Conservation (phyloP, 2,797 vertebrate genomes). For the Poecile montanus region DNA sequence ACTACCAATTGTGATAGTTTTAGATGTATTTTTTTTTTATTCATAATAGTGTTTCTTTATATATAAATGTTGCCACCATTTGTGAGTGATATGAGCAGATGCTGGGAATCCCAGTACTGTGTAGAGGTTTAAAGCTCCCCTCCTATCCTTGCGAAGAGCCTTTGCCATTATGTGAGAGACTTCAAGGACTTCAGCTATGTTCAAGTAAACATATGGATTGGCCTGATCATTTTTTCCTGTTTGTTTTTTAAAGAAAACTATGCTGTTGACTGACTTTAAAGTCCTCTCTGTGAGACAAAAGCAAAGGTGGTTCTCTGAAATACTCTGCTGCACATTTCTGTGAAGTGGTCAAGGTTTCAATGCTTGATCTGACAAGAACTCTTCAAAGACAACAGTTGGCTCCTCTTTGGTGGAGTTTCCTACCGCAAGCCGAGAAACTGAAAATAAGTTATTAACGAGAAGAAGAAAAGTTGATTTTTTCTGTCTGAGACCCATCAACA, state of each 20-base stretch:
- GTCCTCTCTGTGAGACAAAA: slow-evolving; percentile 35
- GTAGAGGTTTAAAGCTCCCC: slow-evolving; percentile 58
- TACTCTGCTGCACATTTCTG: slow-evolving; percentile 43
- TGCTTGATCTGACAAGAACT: slow-evolving; percentile 61
- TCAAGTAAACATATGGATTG: slow-evolving; percentile 43
- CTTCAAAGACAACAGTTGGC: background rate
- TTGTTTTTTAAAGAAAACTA: slow-evolving; percentile 27
- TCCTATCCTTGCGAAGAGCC: slow-evolving; percentile 30
- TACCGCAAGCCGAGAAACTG: slow-evolving; percentile 34
- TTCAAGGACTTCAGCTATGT: slow-evolving; percentile 27
- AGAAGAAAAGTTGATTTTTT: slow-evolving; percentile 46
- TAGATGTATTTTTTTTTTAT: slow-evolving; percentile 63
- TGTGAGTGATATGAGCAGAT: slow-evolving; percentile 53
- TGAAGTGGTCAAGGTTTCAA: slow-evolving; percentile 54
- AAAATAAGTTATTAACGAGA: slow-evolving; percentile 54
- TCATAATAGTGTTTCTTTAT: slow-evolving; percentile 51
- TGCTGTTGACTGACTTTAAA: background rate
- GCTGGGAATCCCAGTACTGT: slow-evolving; percentile 50
- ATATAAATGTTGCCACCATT: slow-evolving; percentile 50
- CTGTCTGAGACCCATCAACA: slow-evolving; percentile 33
- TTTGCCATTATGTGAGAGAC: slow-evolving; percentile 39
- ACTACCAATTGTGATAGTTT: slow-evolving; percentile 64
- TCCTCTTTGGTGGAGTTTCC: slow-evolving; percentile 55
- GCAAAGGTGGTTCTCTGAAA: slow-evolving; percentile 37
- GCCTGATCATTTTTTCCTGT: background rate